A percentile compares a stretch with the other conserved stretches of the same genome.
These are phyloP conservation scores for Pseudococcus jackbeardsleyi DNA, from an alignment of 2,888 invertebrate species.

Conservation along the genomic window DNA sequence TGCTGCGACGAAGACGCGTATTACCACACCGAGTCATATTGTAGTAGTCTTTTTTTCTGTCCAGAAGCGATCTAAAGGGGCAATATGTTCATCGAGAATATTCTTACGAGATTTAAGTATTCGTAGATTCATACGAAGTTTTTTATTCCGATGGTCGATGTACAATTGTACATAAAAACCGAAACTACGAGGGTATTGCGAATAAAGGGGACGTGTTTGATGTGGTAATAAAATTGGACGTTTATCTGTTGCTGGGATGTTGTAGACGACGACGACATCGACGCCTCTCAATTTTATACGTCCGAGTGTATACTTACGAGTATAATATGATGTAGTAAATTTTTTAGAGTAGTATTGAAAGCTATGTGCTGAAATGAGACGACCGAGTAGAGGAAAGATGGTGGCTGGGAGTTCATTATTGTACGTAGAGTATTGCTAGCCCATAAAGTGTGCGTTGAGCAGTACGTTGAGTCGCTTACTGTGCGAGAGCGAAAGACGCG, in stretches of 20 bases:
- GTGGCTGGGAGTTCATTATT: neutral
- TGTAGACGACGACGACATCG: neutral
- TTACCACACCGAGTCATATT: too few species aligned
- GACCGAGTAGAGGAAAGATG: neutral
- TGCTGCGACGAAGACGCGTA: neutral
- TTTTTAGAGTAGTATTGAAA: neutral
- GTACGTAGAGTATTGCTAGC: too few species aligned
- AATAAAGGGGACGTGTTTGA: neutral
- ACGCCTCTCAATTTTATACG: neutral
- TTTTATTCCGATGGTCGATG: too few species aligned
- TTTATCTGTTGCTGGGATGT: constrained; percentile 6
- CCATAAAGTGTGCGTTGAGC: neutral
- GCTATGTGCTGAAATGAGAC: neutral
- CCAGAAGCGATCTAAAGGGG: too few species aligned
- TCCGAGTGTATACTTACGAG: neutral
- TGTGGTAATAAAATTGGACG: constrained; percentile 1
- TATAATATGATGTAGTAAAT: neutral
- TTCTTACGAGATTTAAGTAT: too few species aligned
- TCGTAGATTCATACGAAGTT: too few species aligned
- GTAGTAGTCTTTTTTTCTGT: too few species aligned
- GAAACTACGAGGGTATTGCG: neutral
- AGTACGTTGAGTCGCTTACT: neutral
- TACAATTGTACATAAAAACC: neutral
- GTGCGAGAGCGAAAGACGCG: neutral
- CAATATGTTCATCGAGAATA: too few species aligned